A percentile compares a stretch with the other conserved stretches of the same genome.
Evolutionary conservation across 2,888 invertebrate species (phyloP).

Genomic region (Drosophila pegasa): DNA sequence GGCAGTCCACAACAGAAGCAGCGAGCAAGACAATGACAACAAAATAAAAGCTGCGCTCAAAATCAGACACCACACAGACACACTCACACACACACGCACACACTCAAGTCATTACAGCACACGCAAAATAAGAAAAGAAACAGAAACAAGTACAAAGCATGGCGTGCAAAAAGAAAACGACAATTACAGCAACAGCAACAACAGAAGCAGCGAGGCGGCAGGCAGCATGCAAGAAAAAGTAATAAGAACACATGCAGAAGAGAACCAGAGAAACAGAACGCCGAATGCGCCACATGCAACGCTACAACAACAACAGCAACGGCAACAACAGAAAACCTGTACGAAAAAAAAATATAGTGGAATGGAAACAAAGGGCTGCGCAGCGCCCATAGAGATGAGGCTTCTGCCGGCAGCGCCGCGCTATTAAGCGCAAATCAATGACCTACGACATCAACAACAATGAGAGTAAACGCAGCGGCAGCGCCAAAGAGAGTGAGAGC

Average conservation of each 20-base stretch:
- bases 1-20: slow-evolving; percentile 21
- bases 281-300: slow-evolving; percentile 72
- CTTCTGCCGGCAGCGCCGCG: slow-evolving; percentile 45
- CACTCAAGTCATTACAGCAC: slow-evolving; percentile 62
- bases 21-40: slow-evolving; percentile 34
- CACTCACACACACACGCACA: slow-evolving; percentile 45
- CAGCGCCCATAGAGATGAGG: slow-evolving; percentile 34
- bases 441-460: slow-evolving; percentile 77
- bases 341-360: slow-evolving; percentile 41
- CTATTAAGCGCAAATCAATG: slow-evolving; percentile 79
- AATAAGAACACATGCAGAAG: slow-evolving; percentile 61
- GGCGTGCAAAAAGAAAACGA: slow-evolving; percentile 48
- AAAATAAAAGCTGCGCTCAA: slow-evolving; percentile 68
- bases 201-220: slow-evolving; percentile 31
- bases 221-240: slow-evolving; percentile 51
- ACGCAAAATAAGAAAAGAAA: slow-evolving; percentile 29
- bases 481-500: slow-evolving; percentile 22
- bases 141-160: slow-evolving; percentile 25
- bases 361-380: slow-evolving; percentile 57
- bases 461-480: slow-evolving; percentile 36
- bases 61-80: slow-evolving; percentile 62
- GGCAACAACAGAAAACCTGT: slow-evolving; percentile 50
- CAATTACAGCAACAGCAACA: slow-evolving; percentile 44
- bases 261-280: slow-evolving; percentile 51
- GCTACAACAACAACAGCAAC: slow-evolving; percentile 49